Evolutionary conservation across 2,113 vertebrate genomes (phyloP).

Genomic region (Melanerpes formicivorus): DNA sequence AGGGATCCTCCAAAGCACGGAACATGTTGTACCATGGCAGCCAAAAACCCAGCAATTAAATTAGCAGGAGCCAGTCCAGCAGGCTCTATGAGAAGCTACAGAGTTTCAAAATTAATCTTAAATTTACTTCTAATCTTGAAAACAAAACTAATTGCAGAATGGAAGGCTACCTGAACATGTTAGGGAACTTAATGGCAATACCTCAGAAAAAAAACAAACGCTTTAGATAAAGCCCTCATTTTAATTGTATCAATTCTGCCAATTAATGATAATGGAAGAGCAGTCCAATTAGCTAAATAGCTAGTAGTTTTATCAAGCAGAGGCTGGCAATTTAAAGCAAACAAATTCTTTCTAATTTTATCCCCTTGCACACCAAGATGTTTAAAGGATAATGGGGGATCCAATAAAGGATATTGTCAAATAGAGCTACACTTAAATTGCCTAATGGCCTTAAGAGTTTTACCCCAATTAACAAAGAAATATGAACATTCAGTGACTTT

Average conservation of each 20-base stretch:
- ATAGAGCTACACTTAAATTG: conserved; percentile 83
- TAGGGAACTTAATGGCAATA: conserved; percentile 73
- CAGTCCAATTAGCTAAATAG: conserved; percentile 85
- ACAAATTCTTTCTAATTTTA: conserved; percentile 88
- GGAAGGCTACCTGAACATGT: conserved; percentile 70
- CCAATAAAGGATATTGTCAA: conserved; percentile 81
- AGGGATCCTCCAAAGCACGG: not conserved
- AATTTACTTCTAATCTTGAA: conserved; percentile 74
- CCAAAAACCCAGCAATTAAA: conserved; percentile 41
- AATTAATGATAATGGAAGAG: conserved; percentile 88
- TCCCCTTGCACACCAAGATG: conserved; percentile 82
- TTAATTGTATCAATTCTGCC: conserved; percentile 87
- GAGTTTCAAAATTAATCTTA: conserved; percentile 76
- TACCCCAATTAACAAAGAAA: conserved; percentile 84
- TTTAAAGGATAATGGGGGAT: conserved; percentile 86
- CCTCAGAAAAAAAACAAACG: conserved; percentile 75
- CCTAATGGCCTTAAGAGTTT: conserved; percentile 80
- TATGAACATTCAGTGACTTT: conserved; percentile 74
- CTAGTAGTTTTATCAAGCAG: conserved; percentile 88
- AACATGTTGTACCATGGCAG: not conserved
- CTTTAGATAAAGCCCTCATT: conserved; percentile 79
- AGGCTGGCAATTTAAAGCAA: conserved; percentile 85
- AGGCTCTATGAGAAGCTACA: conserved; percentile 48
- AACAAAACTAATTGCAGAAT: conserved; percentile 77
- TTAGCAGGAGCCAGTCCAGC: conserved; percentile 53